These are phyloP conservation scores for Semotilus atromaculatus DNA, from an alignment of 2,797 vertebrate genomes.

Conservation along the genomic window DNA sequence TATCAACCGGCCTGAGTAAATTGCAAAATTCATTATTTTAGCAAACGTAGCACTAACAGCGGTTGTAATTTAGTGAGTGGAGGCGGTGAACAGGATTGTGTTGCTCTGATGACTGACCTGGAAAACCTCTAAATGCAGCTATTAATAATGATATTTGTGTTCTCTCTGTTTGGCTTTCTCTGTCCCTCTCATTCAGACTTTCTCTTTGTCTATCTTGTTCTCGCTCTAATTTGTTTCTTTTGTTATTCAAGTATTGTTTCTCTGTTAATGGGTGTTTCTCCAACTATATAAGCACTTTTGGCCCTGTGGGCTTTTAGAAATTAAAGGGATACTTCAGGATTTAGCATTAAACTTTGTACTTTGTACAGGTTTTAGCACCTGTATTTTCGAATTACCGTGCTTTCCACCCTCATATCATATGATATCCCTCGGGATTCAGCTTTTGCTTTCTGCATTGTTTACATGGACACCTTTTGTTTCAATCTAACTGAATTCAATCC, in stretches of 20 bases:
- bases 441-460: no score
- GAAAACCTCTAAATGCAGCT: conserved; percentile 23
- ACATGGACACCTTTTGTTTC: no score
- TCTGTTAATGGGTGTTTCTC: conserved; percentile 8
- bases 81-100: conserved; percentile 1
- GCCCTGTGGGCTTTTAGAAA: not conserved
- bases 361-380: no score
- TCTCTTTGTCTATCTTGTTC: conserved; percentile 29
- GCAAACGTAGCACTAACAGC: not conserved
- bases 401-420: no score
- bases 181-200: conserved; percentile 22
- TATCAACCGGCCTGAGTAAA: conserved; percentile 1
- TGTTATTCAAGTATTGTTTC: conserved; percentile 21
- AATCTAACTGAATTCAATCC: no score
- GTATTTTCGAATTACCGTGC: no score
- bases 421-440: no score
- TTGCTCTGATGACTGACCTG: not conserved
- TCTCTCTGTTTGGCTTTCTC: not conserved
- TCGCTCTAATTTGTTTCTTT: conserved; percentile 12
- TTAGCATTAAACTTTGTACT: no score
- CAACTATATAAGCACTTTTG: not conserved
- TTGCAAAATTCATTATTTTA: not conserved
- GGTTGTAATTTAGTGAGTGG: conserved; percentile 15
- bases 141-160: conserved; percentile 1
- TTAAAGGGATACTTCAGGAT: no score